Evolutionary conservation across 2,888 invertebrate species (phyloP).

Genomic region (Sphinx pinastri): DNA sequence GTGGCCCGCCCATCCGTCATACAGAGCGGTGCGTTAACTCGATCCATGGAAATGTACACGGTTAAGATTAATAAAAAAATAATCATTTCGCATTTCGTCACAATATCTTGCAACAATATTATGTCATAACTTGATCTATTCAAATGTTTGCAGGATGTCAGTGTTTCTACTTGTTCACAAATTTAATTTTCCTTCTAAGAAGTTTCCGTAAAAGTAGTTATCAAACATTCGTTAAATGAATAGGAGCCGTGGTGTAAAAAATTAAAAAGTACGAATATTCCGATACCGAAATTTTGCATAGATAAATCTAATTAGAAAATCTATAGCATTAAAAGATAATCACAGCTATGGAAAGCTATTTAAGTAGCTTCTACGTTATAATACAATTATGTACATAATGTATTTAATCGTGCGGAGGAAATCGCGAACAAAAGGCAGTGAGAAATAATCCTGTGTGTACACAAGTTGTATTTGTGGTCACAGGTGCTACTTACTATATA

Average conservation of each 20-base stretch:
- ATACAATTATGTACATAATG: not conserved
- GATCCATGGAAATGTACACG: constrained; percentile 67
- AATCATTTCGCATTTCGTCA: constrained; percentile 38
- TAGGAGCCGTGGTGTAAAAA: too few species aligned
- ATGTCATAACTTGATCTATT: not conserved
- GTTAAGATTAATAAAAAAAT: constrained; percentile 59
- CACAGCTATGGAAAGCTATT: not conserved
- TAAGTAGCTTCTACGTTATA: constrained; percentile 6
- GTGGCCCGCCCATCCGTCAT: constrained; percentile 70
- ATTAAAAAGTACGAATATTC: not conserved
- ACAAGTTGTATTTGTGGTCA: constrained; percentile 14
- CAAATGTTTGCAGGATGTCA: not conserved
- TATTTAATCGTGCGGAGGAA: constrained; percentile 21
- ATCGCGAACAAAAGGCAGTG: constrained; percentile 19
- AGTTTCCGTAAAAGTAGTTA: not conserved
- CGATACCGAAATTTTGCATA: not conserved
- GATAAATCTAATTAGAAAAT: too few species aligned
- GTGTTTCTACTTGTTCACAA: not conserved
- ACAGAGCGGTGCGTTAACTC: constrained; percentile 64
- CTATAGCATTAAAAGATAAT: not conserved
- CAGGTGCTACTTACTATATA: constrained; percentile 7
- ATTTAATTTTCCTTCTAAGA: not conserved
- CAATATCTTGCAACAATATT: not conserved
- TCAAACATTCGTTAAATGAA: not conserved
- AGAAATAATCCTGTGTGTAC: constrained; percentile 6